phyloP scores from a whole-genome alignment of 2,888 invertebrate genomes.

The Drosophila atripex region DNA sequence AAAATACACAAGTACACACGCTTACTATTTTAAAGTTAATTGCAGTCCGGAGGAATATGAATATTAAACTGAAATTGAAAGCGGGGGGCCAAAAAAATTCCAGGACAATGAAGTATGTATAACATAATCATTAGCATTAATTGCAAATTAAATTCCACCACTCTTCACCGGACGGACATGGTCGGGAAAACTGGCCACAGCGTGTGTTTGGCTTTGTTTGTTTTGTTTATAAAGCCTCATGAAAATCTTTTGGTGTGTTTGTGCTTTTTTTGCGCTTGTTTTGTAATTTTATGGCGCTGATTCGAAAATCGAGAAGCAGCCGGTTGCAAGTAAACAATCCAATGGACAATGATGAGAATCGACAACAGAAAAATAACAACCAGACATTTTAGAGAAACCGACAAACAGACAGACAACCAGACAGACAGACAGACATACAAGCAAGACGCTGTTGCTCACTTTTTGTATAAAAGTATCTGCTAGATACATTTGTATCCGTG shows the following conservation, averaged over 20 bases:
- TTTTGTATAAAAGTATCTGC: conserved; percentile 28
- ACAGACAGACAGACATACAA: conserved; percentile 16
- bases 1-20: conserved; percentile 18
- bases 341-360: conserved; percentile 48
- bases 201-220: conserved; percentile 71
- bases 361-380: conserved; percentile 49
- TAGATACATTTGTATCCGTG: conserved; percentile 26
- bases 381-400: conserved; percentile 34
- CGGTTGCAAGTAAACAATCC: conserved; percentile 65
- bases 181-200: conserved; percentile 38
- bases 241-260: conserved; percentile 28
- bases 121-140: conserved; percentile 37
- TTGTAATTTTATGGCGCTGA: conserved; percentile 66
- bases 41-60: conserved; percentile 4
- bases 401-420: too few relatives aligned
- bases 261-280: conserved; percentile 45
- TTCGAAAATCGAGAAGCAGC: conserved; percentile 40
- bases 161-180: background rate
- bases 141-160: conserved; percentile 18
- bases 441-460: conserved; percentile 59
- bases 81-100: conserved; percentile 1
- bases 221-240: conserved; percentile 78
- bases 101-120: conserved; percentile 18
- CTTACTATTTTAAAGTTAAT: conserved; percentile 14
- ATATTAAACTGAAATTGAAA: conserved; percentile 28